These are phyloP conservation scores for Athene noctua DNA, from an alignment of 2,113 vertebrate species.

Conservation along the genomic window DNA sequence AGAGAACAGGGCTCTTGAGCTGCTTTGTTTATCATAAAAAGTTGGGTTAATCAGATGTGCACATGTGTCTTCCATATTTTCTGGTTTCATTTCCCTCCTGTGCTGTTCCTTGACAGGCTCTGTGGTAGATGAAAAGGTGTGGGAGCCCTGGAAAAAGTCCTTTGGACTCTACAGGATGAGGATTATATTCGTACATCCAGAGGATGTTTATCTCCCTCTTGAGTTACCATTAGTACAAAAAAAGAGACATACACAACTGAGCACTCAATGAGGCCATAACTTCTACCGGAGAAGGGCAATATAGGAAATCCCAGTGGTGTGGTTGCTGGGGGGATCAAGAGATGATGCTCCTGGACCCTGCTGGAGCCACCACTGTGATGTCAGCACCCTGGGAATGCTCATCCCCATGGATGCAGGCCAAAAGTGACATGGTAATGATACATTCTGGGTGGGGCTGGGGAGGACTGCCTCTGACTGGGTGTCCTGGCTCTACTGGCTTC, in stretches of 20 bases:
- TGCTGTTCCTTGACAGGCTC: neutral
- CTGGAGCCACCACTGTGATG: neutral
- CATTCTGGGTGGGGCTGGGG: neutral
- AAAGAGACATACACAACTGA: neutral
- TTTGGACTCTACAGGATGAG: neutral
- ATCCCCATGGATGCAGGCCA: neutral
- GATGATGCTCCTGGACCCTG: accelerated
- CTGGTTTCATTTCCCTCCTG: neutral
- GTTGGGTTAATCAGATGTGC: neutral
- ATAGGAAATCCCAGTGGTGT: neutral
- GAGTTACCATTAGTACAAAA: neutral
- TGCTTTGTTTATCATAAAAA: slow-evolving; percentile 14
- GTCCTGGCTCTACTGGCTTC: neutral
- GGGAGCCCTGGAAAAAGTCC: neutral
- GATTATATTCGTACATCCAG: neutral
- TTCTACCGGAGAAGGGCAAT: neutral
- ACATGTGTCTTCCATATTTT: slow-evolving; percentile 25
- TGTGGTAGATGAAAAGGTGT: neutral
- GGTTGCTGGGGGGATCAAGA: accelerated
- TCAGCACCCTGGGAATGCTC: neutral
- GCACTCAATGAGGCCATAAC: neutral
- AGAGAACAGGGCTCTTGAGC: slow-evolving; percentile 8
- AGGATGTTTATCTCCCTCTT: neutral
- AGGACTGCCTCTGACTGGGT: neutral
- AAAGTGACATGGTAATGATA: neutral